Evolutionary conservation across 2,113 vertebrate genomes (phyloP), one percentile per base, ranked within the genome.

Genomic region (Dipodomys stephensi): DNA sequence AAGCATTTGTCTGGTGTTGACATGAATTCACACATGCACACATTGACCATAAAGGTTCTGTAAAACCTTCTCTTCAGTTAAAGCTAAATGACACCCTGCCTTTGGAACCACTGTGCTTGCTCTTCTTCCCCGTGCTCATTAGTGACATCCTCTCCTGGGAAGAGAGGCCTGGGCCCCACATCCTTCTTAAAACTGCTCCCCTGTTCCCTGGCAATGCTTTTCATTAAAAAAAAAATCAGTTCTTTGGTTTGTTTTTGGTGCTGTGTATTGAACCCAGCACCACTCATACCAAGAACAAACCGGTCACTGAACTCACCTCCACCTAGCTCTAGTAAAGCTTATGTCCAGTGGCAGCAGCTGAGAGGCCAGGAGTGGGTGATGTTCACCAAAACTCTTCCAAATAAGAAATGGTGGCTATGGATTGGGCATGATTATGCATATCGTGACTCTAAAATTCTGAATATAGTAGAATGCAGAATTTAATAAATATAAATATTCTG

Each of bases 341-440:
- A 18, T 18, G 12, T 30, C 28, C 32, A 20, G 4, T 4, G 13
- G 11, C 8, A 10, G 5, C 53, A 71, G 78, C 27, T 30, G 22
- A 27, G 19, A 30, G 11, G 2, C 2, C 28, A 35, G 23, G 25
- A 2, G 25, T 7, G n/a, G 49, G 32, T 25, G 39, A 60, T 64
- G 19, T 68, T 22, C 28, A 67, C 57, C 23, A 5, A 1, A 83
- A 22, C 4, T 74, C 64, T 88, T 88, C 27, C 67, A 77, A 68
- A 71, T 71, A 32, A 85, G 80, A 89, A 77, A 65, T 44, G 62
- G 11, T 35, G 87, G 12, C 25, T 57, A 60, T n/a, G 27, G 46
- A 71, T 87, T 64, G 46, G 30, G 49, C n/a, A 86, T 64, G 76
- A 18, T 94, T 83, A 90, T 95, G 39, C 77, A 94, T 76, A 92